phyloP scores from a whole-genome alignment of 2,797 vertebrate genomes.

The Pipistrellus pipistrellus region DNA sequence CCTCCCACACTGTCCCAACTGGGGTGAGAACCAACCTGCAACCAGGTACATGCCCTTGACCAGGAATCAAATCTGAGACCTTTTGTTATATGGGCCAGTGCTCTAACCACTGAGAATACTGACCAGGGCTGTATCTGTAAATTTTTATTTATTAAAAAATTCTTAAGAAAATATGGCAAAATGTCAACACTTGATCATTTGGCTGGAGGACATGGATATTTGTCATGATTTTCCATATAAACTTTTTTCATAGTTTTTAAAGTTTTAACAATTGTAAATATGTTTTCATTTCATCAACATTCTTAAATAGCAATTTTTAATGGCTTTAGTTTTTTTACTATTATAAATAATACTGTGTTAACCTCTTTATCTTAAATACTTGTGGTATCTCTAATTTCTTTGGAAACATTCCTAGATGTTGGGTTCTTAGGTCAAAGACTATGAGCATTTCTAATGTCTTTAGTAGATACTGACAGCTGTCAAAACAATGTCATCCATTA shows the following conservation, averaged over 20 bases:
- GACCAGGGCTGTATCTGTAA: not conserved
- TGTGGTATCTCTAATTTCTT: not conserved
- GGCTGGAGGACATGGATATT: not conserved
- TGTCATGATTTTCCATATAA: slow-evolving; percentile 30
- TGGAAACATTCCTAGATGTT: not conserved
- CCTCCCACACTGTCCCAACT: no score
- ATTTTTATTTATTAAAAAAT: not conserved
- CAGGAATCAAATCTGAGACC: no score
- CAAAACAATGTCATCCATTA: not conserved
- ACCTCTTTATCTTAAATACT: not conserved
- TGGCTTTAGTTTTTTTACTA: not conserved
- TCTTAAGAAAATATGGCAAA: slow-evolving; percentile 21
- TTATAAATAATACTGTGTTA: not conserved
- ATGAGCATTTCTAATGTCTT: not conserved
- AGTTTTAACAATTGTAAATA: slow-evolving; percentile 15
- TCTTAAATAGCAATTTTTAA: slow-evolving; percentile 18
- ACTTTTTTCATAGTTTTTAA: not conserved
- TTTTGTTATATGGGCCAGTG: no score
- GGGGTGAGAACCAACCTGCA: no score
- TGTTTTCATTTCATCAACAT: not conserved
- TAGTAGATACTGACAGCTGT: not conserved
- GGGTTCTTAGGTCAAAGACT: not conserved
- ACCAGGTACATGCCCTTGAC: no score
- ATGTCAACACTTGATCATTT: slow-evolving; percentile 1
- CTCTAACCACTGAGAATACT: no score